Evolutionary conservation across 1,140 invertebrate species (phyloP), one percentile per base, ranked within the genome.

Genomic region (Eulimnadia texana): DNA sequence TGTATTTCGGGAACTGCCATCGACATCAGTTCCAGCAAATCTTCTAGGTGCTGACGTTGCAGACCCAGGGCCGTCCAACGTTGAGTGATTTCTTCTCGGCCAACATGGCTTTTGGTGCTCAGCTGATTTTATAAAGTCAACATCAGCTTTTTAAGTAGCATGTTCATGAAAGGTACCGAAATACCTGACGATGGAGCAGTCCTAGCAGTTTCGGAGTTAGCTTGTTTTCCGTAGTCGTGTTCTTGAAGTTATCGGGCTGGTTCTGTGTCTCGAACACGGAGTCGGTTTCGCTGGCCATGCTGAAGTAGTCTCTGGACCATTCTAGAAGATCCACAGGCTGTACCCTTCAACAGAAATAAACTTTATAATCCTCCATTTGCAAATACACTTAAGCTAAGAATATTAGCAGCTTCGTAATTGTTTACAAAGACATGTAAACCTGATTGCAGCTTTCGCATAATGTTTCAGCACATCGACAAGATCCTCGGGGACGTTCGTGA

Each of bases 51-150:
- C 16, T 61, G 25, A 19, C 22, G 51, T 13, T 52, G 49, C 24
- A 61, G 33, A 10, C 50, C 51, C 51, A 61, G 33, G 1, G 53
- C n/a, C 19, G 60, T 54, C 60, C 60, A 61, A n/a, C 33, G 60
- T 54, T 53, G 25, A 11, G 19, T 29, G 22, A 61, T 27, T 28
- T 61, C 60, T 11, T 28, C 50, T 19, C 52, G 20, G 23, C 16
- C 53, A 24, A 61, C 27, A 23, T 54, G 23, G 1, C 25, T 51
- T 11, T 51, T 16, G 3, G 10, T 9, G n/a, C 60, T 29, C 53
- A 61, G 33, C 60, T 61, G 16, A 42, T n/a, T n/a, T n/a, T n/a
- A n/a, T n/a, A n/a, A n/a, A n/a, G n/a, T n/a, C n/a, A n/a, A n/a
- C n/a, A n/a, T n/a, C n/a, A n/a, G n/a, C n/a, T n/a, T n/a, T n/a